Base-by-base conservation (phyloP, 2,888 invertebrate genomes). In the Tetheella fluctuosa region DNA sequence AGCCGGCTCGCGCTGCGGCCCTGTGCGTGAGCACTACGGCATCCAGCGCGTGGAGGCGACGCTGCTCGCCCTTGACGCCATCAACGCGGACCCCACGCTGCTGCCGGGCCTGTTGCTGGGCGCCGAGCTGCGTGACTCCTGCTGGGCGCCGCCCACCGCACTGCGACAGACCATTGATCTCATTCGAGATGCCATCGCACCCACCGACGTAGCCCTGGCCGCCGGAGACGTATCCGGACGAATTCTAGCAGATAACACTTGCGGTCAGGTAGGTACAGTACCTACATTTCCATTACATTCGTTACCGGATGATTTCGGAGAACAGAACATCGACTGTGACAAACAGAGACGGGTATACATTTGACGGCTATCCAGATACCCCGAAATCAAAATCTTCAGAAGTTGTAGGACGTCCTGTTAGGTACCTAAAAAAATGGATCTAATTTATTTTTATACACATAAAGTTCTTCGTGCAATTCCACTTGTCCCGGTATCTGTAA, bases 61-160 rank as follows among this genome's bases (percentile, higher is more conserved):
- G 25, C 92, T 95, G 73, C 90, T 89, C 70, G 95, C 94, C 42
- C 93, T 96, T 60, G 95, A 95, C 76, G 88, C 90, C 70, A 95
- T 96, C 74, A 96, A 96, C 86, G 88, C 85, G 58, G 91, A 95
- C 73, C 81, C 88, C 0, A 83, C 86, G 54, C 89, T 96, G 62
- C 84, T 95, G 62, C 94, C 94, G 8, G 92, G 91, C 60, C 73
- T 94, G 61, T 87, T 81, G 53, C 79, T 94, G 54, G 96, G 96
- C 28, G 94, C 96, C 60, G 96, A 96, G 83, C 95, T 96, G 64
- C 91, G 96, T 3, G 97, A 97, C 87, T 96, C 96, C 25, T 97
- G 97, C 85, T 97, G 97, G 97, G 96, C 96, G 76, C 95, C 96
- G 3, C 95, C 96, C 17, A 95, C 96, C 5, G 96, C 97, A 34